Percentiles rank a stretch among this genome's conserved stretches.
phyloP scores from a whole-genome alignment of 2,888 invertebrate species.

The Drosophila ustulata region DNA sequence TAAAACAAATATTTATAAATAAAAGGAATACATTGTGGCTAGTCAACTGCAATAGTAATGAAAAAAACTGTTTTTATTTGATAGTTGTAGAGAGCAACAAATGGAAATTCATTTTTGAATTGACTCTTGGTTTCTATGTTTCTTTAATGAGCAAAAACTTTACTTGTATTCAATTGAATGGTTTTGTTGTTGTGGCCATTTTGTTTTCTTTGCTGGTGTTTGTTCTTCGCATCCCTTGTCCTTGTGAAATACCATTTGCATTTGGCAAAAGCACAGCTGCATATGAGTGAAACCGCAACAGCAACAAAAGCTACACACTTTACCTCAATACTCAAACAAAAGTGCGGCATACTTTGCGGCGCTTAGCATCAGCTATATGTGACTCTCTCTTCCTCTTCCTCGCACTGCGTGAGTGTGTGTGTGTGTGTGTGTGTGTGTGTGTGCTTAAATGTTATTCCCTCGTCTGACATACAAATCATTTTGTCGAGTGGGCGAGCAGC shows the following conservation, averaged over 20 bases:
- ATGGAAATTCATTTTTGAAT: constrained; percentile 11
- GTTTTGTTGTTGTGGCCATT: constrained; percentile 1
- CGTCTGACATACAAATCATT: constrained; percentile 75
- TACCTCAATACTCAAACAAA: constrained; percentile 72
- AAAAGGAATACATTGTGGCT: too few species aligned
- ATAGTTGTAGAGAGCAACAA: background rate
- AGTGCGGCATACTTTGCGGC: constrained; percentile 72
- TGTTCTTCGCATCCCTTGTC: constrained; percentile 52
- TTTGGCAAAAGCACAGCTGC: constrained; percentile 60
- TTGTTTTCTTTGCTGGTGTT: constrained; percentile 27
- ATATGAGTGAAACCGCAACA: constrained; percentile 29
- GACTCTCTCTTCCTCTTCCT: background rate
- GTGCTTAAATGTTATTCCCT: constrained; percentile 26
- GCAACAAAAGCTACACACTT: constrained; percentile 68
- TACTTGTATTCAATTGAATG: constrained; percentile 39
- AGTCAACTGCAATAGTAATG: too few species aligned
- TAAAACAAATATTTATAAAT: background rate
- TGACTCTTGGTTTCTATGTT: constrained; percentile 25
- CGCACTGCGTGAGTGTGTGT: background rate
- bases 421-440: constrained; percentile 1
- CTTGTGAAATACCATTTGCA: constrained; percentile 72
- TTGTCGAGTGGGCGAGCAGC: constrained; percentile 60
- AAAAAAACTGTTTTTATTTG: too few species aligned
- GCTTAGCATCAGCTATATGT: constrained; percentile 49
- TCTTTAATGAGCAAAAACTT: constrained; percentile 49